Evolutionary conservation across 2,888 invertebrate genomes (phyloP).

Genomic region (Leucophenga maculata): DNA sequence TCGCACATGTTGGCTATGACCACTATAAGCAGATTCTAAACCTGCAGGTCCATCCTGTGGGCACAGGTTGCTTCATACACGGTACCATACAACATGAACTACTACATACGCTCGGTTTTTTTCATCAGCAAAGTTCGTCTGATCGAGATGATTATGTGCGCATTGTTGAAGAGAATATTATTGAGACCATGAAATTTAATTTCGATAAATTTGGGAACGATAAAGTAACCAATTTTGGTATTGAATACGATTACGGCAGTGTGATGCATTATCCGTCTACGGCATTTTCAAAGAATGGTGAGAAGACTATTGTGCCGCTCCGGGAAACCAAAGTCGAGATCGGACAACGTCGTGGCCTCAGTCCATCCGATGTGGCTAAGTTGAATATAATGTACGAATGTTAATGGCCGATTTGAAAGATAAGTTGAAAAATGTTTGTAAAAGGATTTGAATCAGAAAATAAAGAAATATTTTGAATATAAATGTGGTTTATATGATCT

Average conservation of each 20-base stretch:
- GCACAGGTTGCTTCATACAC: slow-evolving; percentile 60
- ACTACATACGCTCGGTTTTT: slow-evolving; percentile 83
- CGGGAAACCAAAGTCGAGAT: slow-evolving; percentile 46
- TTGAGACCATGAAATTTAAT: slow-evolving; percentile 77
- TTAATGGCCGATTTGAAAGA: slow-evolving; percentile 29
- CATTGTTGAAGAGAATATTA: slow-evolving; percentile 72
- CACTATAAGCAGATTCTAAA: slow-evolving; percentile 69
- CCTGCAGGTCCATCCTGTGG: slow-evolving; percentile 46
- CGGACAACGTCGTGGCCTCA: slow-evolving; percentile 51
- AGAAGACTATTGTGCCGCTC: slow-evolving; percentile 78
- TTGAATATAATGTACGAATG: slow-evolving; percentile 58
- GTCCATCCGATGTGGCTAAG: slow-evolving; percentile 44
- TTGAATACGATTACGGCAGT: slow-evolving; percentile 82
- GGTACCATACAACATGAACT: slow-evolving; percentile 83
- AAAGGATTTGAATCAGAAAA: no score
- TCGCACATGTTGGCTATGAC: slow-evolving; percentile 80
- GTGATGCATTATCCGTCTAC: slow-evolving; percentile 84
- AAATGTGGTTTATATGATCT: no score
- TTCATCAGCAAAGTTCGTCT: slow-evolving; percentile 84
- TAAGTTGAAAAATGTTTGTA: no score
- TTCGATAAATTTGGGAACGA: slow-evolving; percentile 77
- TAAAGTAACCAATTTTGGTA: slow-evolving; percentile 76
- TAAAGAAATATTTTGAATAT: no score
- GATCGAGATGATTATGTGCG: slow-evolving; percentile 80
- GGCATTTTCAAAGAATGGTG: slow-evolving; percentile 81